Base-by-base conservation (phyloP, 1,140 invertebrate genomes). In the Drosophila kepulauana region DNA sequence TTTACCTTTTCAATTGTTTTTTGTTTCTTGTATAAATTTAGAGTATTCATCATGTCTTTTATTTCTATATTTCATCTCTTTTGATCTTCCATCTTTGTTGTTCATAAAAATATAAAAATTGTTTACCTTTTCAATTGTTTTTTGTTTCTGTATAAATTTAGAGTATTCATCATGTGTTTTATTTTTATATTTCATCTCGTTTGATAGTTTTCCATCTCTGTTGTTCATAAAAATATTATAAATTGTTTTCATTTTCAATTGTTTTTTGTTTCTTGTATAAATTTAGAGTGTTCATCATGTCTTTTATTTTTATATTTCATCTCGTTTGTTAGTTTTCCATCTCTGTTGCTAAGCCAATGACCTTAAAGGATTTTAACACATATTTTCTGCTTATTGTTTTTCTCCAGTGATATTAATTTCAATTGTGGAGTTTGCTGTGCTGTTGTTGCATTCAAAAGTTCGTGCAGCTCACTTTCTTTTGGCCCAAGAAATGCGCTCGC, bases 301-400 rank as follows among this genome's bases (percentile, higher is more conserved):
- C 2, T 5, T 5, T 38, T 38, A 8, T 8, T 6, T 8, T 5
- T 8, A 33, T 38, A 10, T 38, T 38, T 8, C 2, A 43, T n/a
- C n/a, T 16, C 20, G 2, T 16, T 35, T 8, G 51, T 1, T 33
- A 15, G 13, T 13, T 11, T 13, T 30, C 28, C 15, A 16, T 35
- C 30, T 15, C 71, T 72, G 33, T 63, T 72, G 33, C 41, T 25
- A 81, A 71, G 84, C 52, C 82, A 87, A 87, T 78, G 76, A 87
- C 79, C 82, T 73, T 69, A 33, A 67, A 65, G 64, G 70, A 77
- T 10, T 43, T 43, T 43, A 43, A 43, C 41, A 43, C 10, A 20
- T 16, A 56, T 46, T 51, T 33, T 35, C 33, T 28, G 54, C 54
- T 67, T 67, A 56, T 49, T 43, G 35, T 38, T 49, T 38, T 25